phyloP scores from a whole-genome alignment of 2,797 vertebrate genomes.

The Syngnathus acus region DNA sequence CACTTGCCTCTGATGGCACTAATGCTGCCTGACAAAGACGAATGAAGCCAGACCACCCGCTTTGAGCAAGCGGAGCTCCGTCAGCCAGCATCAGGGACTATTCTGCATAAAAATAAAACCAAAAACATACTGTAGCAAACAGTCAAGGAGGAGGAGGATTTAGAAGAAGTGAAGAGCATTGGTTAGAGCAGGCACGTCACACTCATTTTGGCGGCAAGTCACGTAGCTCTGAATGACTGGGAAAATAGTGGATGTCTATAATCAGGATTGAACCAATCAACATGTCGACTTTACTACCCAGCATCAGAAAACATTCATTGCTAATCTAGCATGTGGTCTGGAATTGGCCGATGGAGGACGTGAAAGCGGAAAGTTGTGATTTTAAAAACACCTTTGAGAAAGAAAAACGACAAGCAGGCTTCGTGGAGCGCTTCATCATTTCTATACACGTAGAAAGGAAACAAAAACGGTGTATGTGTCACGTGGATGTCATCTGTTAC shows the following conservation, averaged over 20 bases:
- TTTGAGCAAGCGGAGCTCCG: constrained; percentile 45
- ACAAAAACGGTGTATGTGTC: background rate
- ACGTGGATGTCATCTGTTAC: constrained; percentile 9
- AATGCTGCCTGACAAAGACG: constrained; percentile 70
- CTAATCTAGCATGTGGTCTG: background rate
- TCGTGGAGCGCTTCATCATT: background rate
- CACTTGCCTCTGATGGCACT: constrained; percentile 46
- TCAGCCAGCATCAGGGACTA: constrained; percentile 36
- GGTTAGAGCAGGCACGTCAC: constrained; percentile 1
- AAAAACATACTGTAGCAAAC: constrained; percentile 25
- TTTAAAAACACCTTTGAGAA: too few relatives aligned
- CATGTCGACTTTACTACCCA: background rate
- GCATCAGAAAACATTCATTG: too few relatives aligned
- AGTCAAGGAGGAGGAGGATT: constrained; percentile 6
- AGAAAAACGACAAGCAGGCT: background rate
- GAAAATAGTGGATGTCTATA: background rate
- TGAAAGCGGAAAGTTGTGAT: constrained; percentile 7
- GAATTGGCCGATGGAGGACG: background rate
- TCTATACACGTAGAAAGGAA: background rate
- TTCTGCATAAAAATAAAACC: constrained; percentile 52
- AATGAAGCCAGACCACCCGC: constrained; percentile 61
- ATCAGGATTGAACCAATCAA: background rate
- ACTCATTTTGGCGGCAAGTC: background rate
- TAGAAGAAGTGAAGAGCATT: constrained; percentile 4
- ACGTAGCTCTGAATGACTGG: background rate